Base-by-base conservation (phyloP, 2,797 vertebrate genomes). In the Crocodylus rhombifer region DNA sequence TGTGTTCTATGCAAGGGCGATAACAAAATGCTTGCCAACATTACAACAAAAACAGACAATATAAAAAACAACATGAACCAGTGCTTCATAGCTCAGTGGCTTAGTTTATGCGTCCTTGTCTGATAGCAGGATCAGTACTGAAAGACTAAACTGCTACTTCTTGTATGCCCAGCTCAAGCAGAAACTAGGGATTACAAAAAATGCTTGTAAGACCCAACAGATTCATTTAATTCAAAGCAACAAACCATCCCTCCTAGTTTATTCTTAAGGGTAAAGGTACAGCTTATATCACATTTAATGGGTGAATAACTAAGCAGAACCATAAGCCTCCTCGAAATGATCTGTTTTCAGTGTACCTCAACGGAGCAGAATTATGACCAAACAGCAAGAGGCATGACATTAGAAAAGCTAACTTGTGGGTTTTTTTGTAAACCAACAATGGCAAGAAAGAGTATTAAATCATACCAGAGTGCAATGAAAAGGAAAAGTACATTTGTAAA, bases 361-460 rank as follows among this genome's bases (percentile, higher is more conserved):
- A 69, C 20, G 28, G 81, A 36, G 7, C 82, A 51, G 79, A 90
- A 93, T 83, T 86, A 95, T 20, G 28, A 86, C 26, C 56, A 51
- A 30, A 55, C 88, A 69, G 2, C 61, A 69, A 90, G 77, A 65
- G 56, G 36, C 73, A 64, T 11, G 4, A 25, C 51, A 89, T 65
- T 90, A 84, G 88, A 92, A 94, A 96, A 91, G 80, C 80, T 87
- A 95, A 74, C 87, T 77, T 88, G 42, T 51, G 9, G 10, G 42
- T 84, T 67, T 95, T 94, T 73, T 95, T 94, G 91, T 82, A 57
- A 92, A 89, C 94, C 84, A 94, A 92, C 89, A 81, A 79, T 88
- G 61, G 1, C 87, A 77, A 42, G 79, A 62, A 69, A 80, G 71
- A 78, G 67, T 55, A 8, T 94, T 92, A 93, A 95, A 95, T 91